Percentiles rank a stretch among this genome's conserved stretches.
Evolutionary conservation across 1,140 invertebrate genomes (phyloP).

Genomic region (Melipona quadrifasciata): DNA sequence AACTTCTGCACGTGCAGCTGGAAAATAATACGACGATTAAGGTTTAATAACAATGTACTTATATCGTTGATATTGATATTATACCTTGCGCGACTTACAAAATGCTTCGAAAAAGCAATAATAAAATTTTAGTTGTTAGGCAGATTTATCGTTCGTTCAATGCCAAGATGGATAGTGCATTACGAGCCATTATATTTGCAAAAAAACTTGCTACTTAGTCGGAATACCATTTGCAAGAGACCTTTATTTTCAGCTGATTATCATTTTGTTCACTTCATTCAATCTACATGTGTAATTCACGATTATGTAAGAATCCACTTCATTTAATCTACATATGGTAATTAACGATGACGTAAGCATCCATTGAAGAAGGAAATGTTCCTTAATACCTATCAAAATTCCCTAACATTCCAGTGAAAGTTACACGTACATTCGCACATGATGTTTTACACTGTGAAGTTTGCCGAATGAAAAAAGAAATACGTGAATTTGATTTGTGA

Average conservation of each 20-base stretch:
- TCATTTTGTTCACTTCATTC: background rate
- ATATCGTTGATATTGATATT: too few species aligned
- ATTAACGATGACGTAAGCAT: conserved; percentile 26
- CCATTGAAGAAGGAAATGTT: background rate
- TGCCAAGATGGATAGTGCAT: too few species aligned
- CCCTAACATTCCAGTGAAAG: conserved; percentile 12
- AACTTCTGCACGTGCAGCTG: background rate
- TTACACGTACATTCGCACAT: background rate
- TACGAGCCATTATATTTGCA: background rate
- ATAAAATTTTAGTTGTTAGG: too few species aligned
- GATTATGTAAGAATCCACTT: conserved; percentile 6
- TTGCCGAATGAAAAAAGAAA: background rate
- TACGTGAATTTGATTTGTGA: background rate
- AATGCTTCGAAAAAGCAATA: too few species aligned
- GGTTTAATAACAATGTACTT: too few species aligned
- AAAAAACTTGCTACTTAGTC: background rate
- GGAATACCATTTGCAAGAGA: background rate
- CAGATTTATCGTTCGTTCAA: background rate
- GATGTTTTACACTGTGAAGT: background rate
- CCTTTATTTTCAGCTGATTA: background rate
- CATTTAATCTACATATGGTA: conserved; percentile 23
- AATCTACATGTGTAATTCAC: conserved; percentile 19
- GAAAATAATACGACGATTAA: background rate
- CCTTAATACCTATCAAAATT: background rate
- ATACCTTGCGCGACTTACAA: too few species aligned